Base-by-base conservation (phyloP, 1,140 invertebrate genomes). In the Drosophila malerkotliana region DNA sequence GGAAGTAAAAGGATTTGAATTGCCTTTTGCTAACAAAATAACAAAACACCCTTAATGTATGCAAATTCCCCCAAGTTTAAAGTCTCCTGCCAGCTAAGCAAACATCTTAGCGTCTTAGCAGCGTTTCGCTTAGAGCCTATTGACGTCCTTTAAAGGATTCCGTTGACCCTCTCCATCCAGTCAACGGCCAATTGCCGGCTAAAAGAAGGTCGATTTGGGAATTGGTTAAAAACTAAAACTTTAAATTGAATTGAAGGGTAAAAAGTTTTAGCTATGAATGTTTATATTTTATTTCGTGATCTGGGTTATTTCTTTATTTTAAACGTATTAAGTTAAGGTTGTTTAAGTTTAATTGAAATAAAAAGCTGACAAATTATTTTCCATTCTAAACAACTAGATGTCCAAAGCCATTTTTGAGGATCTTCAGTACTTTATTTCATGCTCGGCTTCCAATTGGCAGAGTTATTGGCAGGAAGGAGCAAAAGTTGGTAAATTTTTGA, bases 1-100 rank as follows among this genome's bases (percentile, higher is more conserved):
- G 82, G 82, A 85, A 85, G 82, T 85, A 85, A 85, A 85, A 87
- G 82, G 82, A 82, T 85, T 85, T 87, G 82, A 85, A 85, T 85
- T 77, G 82, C 81, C 77, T 79, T 79, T 54, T 53, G 68, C 66
- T 52, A 69, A 49, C 66, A 57, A 69, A 69, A 52, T 62, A 62
- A 84, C 67, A 85, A 84, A 80, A 77, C 81, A 84, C 57, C 55
- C 58, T 34, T 85, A 87, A 87, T 85, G 75, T 82, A 88, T 87
- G 82, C 80, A 82, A 82, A 87, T 81, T 82, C 71, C 59, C 62
- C 41, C 45, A 81, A 85, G 82, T 81, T 87, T 67, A 58, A 85
- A 85, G 73, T 76, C 74, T 68, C 73, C 64, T 55, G 53, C 48
- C 57, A 51, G 78, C 80, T 79, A 84, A 73, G 49, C 68, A 85